These are phyloP conservation scores for Apis cerana DNA, from an alignment of 1,140 invertebrate species.

Conservation along the genomic window DNA sequence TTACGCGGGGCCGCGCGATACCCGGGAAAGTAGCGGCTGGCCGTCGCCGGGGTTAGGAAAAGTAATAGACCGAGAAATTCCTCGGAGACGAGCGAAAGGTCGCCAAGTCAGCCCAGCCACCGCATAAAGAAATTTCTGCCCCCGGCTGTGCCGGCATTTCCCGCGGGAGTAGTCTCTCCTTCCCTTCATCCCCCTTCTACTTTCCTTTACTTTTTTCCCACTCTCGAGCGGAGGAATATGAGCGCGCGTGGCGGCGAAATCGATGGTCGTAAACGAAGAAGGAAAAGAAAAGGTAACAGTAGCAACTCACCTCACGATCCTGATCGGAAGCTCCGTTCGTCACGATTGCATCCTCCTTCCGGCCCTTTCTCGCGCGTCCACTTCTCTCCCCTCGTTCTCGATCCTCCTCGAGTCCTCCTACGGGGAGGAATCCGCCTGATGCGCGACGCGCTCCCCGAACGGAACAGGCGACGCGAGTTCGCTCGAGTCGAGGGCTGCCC, in stretches of 20 bases:
- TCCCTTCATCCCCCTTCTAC: no score
- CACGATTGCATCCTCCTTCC: slow-evolving; percentile 52
- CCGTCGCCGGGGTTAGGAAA: slow-evolving; percentile 17
- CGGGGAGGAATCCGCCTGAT: not conserved
- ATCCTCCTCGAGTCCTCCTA: slow-evolving; percentile 1
- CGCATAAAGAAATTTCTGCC: slow-evolving; percentile 48
- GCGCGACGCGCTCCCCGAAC: not conserved
- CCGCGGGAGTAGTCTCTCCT: slow-evolving; percentile 1
- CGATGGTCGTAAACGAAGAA: not conserved
- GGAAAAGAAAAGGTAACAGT: no score
- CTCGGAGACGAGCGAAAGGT: slow-evolving; percentile 31
- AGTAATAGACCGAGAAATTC: slow-evolving; percentile 50
- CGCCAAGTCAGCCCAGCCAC: slow-evolving; percentile 9
- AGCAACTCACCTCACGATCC: slow-evolving; percentile 53
- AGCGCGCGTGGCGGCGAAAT: not conserved
- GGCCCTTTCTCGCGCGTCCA: slow-evolving; percentile 46
- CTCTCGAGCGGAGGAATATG: no score
- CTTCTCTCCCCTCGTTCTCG: slow-evolving; percentile 4
- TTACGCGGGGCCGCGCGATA: slow-evolving; percentile 2
- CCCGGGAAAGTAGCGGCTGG: not conserved
- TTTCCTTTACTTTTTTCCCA: not conserved
- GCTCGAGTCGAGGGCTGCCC: slow-evolving; percentile 7
- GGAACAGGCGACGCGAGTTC: not conserved
- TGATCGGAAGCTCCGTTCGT: slow-evolving; percentile 63
- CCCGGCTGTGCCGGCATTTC: slow-evolving; percentile 26